phyloP scores from a whole-genome alignment of 2,113 vertebrate genomes.

The Corynorhinus townsendii region DNA sequence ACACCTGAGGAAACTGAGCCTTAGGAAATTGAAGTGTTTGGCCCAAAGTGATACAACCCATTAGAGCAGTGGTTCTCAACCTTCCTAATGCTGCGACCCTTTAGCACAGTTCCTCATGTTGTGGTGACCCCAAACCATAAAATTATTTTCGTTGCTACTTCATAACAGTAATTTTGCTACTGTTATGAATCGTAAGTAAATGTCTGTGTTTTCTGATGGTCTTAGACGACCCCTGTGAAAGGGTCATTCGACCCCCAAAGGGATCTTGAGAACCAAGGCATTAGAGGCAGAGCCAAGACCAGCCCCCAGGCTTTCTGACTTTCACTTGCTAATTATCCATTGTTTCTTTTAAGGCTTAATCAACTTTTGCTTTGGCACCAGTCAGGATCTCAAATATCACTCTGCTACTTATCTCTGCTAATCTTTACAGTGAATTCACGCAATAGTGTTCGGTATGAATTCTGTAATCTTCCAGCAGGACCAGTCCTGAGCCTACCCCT shows the following conservation, averaged over 20 bases:
- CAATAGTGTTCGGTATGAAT: neutral
- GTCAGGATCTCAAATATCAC: neutral
- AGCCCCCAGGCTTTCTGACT: neutral
- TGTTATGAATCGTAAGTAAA: too few relatives aligned
- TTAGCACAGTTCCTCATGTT: too few relatives aligned
- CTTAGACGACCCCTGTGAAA: too few relatives aligned
- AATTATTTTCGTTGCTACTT: too few relatives aligned
- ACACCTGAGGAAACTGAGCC: neutral
- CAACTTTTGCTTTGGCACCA: neutral
- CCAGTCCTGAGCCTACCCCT: neutral
- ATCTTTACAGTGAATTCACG: neutral
- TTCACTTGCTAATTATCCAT: neutral
- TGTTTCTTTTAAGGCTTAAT: neutral
- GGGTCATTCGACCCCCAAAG: too few relatives aligned
- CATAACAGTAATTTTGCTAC: too few relatives aligned
- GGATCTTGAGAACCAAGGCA: too few relatives aligned
- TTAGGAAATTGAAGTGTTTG: neutral
- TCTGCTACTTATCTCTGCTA: neutral
- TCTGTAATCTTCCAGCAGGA: neutral
- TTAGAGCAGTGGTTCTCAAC: too few relatives aligned
- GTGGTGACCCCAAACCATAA: too few relatives aligned
- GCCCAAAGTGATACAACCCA: neutral
- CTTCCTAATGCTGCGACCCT: too few relatives aligned
- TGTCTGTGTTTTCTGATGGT: too few relatives aligned
- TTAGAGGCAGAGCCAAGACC: neutral